These are phyloP conservation scores for Burhinus oedicnemus DNA, from an alignment of 2,113 vertebrate species.

Conservation along the genomic window DNA sequence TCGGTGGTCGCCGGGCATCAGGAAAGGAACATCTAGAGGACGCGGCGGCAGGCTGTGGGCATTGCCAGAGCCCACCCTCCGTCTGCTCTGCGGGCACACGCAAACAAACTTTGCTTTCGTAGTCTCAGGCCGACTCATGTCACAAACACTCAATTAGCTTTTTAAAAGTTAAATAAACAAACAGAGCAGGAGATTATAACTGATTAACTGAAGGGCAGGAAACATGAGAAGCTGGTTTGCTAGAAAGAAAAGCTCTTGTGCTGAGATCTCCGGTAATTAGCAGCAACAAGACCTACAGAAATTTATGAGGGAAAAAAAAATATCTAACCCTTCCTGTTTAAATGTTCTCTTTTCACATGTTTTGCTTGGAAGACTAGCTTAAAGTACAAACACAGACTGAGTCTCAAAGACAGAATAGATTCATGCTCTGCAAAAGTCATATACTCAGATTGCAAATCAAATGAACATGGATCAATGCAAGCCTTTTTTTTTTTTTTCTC, in stretches of 20 bases:
- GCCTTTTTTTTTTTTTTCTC: neutral
- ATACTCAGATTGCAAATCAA: neutral
- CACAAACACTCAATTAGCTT: constrained; percentile 24
- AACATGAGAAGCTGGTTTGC: constrained; percentile 44
- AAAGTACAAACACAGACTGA: constrained; percentile 48
- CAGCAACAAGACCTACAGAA: constrained; percentile 27
- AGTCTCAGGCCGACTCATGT: neutral
- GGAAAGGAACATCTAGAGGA: neutral
- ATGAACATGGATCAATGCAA: neutral
- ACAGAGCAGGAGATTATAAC: neutral
- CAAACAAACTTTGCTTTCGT: neutral
- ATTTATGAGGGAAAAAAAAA: neutral
- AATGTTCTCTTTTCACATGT: constrained; percentile 55
- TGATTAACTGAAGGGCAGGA: constrained; percentile 35
- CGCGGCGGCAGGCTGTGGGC: fast-evolving
- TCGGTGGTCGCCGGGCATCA: neutral
- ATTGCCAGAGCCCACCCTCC: neutral
- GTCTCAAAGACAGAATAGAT: neutral
- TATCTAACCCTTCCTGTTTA: constrained; percentile 23
- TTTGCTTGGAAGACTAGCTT: constrained; percentile 48
- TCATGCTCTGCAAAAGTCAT: neutral
- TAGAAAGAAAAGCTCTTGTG: constrained; percentile 47
- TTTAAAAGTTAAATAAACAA: constrained; percentile 33
- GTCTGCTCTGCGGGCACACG: fast-evolving
- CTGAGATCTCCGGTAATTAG: constrained; percentile 37